Evolutionary conservation across 2,113 vertebrate species (phyloP).

Genomic region (Penelope pileata): DNA sequence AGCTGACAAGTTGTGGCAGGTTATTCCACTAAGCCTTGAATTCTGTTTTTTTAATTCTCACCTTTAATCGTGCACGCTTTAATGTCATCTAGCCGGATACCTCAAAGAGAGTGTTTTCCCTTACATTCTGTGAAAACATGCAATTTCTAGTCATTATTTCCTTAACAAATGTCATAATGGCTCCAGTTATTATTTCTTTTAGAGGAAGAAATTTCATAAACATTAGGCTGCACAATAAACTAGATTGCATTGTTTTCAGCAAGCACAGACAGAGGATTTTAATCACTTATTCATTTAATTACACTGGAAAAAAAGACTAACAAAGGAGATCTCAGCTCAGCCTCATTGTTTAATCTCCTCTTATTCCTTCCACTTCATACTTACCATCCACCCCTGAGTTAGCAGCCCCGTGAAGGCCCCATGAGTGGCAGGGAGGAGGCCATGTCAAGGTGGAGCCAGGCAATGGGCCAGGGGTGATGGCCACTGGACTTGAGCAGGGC

Average conservation of each 20-base stretch:
- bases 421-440: accelerated
- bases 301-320: background rate
- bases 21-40: background rate
- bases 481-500: accelerated
- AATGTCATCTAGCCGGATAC: background rate
- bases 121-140: background rate
- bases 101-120: background rate
- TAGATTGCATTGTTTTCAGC: conserved; percentile 13
- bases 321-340: background rate
- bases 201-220: background rate
- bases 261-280: background rate
- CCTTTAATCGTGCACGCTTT: background rate
- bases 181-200: background rate
- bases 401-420: background rate
- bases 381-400: accelerated
- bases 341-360: background rate
- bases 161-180: background rate
- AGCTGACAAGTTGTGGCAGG: background rate
- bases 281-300: conserved; percentile 25
- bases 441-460: accelerated
- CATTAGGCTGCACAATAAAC: background rate
- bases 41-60: background rate
- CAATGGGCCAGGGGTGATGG: accelerated
- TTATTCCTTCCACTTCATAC: background rate
- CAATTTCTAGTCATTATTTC: background rate